These are phyloP conservation scores for Oncorhynchus keta DNA, from an alignment of 2,113 vertebrate species.

Conservation along the genomic window DNA sequence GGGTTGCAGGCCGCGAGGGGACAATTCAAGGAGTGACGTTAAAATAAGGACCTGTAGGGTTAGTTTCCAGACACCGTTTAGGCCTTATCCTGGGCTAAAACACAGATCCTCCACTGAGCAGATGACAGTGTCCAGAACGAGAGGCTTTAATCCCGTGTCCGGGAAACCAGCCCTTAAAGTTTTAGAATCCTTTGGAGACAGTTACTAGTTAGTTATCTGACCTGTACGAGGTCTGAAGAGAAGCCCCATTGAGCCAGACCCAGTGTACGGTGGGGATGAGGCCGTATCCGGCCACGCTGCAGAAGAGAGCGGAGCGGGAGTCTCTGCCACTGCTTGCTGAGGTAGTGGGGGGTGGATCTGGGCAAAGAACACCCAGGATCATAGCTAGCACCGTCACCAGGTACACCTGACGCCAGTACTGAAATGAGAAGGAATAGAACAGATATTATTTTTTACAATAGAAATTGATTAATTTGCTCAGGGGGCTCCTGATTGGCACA, in stretches of 20 bases:
- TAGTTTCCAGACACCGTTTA: no score
- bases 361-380: constrained; percentile 94
- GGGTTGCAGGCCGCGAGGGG: no score
- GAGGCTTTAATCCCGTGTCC: no score
- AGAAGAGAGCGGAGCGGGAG: constrained; percentile 85
- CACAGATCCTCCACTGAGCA: no score
- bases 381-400: constrained; percentile 88
- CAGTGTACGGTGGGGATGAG: constrained; percentile 91
- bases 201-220: constrained; percentile 43
- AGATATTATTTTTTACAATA: neutral
- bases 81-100: no score
- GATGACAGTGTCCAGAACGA: no score
- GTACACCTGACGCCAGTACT: constrained; percentile 82
- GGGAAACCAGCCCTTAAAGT: no score
- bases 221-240: constrained; percentile 86
- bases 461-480: no score
- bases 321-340: constrained; percentile 89
- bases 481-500: no score
- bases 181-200: no score
- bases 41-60: no score
- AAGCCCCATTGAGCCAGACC: constrained; percentile 91
- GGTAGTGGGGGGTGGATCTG: constrained; percentile 94
- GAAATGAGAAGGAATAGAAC: neutral
- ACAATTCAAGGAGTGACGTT: no score
- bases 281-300: constrained; percentile 86